Conservation (phyloP, 2,888 invertebrate genomes). For the Ennomos erosarius region DNA sequence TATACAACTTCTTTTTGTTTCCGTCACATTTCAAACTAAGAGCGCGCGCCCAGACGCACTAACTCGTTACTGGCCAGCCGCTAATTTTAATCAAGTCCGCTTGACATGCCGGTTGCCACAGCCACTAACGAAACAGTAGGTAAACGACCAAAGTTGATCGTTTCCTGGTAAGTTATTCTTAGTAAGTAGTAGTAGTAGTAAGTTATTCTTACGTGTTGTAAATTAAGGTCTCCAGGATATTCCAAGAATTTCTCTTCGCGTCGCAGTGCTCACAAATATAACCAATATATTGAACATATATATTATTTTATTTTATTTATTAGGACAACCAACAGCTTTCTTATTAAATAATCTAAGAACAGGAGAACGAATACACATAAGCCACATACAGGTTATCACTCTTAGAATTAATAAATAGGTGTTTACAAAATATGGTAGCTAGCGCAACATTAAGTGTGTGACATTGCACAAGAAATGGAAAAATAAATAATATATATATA, state of each 20-base stretch:
- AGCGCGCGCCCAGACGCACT: constrained; percentile 25
- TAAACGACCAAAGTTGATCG: constrained; percentile 10
- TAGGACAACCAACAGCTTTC: no score
- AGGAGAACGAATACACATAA: no score
- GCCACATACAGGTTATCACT: no score
- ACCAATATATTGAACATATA: constrained; percentile 15
- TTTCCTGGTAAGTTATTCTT: constrained; percentile 25
- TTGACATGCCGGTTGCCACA: constrained; percentile 24
- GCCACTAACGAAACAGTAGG: constrained; percentile 2
- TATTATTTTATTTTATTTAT: no score
- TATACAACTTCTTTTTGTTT: constrained; percentile 41
- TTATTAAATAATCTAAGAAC: no score
- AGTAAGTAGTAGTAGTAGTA: no score
- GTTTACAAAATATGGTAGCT: no score
- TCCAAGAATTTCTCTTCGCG: constrained; percentile 16
- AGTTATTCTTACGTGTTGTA: constrained; percentile 25
- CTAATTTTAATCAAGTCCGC: constrained; percentile 33
- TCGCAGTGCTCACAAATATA: constrained; percentile 17
- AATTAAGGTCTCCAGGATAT: constrained; percentile 27
- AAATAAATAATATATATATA: no score
- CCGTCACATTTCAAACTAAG: constrained; percentile 37
- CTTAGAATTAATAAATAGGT: no score
- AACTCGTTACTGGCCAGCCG: constrained; percentile 26
- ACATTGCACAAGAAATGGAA: no score
- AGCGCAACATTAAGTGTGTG: no score